phyloP scores from a whole-genome alignment of 1,140 invertebrate genomes.

The Drosophila quadrilineata region DNA sequence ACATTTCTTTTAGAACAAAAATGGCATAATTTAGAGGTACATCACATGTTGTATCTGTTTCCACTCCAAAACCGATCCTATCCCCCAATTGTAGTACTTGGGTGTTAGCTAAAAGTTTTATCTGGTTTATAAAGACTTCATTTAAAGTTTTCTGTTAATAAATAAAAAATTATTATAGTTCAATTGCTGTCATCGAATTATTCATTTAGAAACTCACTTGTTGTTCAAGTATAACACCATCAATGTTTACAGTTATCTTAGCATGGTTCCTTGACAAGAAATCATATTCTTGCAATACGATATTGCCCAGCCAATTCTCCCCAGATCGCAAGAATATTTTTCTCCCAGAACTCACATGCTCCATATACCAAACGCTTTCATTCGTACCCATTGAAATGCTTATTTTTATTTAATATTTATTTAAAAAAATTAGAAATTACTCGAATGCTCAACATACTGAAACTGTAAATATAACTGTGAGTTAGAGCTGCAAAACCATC shows the following conservation, averaged over 20 bases:
- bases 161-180: not conserved
- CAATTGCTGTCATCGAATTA: not conserved
- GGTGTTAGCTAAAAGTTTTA: not conserved
- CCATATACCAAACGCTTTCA: conserved; percentile 38
- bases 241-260: conserved; percentile 25
- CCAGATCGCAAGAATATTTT: conserved; percentile 33
- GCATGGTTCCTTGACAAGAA: conserved; percentile 50
- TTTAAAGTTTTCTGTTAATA: conserved; percentile 38
- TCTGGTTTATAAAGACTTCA: conserved; percentile 44
- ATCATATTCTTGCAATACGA: conserved; percentile 24
- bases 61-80: conserved; percentile 41
- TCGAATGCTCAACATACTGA: too few relatives aligned
- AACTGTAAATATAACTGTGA: too few relatives aligned
- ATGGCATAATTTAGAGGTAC: conserved; percentile 16
- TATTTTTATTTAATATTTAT: too few relatives aligned
- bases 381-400: conserved; percentile 13
- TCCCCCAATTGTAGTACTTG: not conserved
- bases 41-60: not conserved
- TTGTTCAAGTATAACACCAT: conserved; percentile 14
- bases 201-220: conserved; percentile 27
- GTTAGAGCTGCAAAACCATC: too few relatives aligned
- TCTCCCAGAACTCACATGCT: conserved; percentile 31
- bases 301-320: conserved; percentile 32
- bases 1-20: conserved; percentile 34
- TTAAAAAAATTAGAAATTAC: too few relatives aligned